phyloP scores from a whole-genome alignment of 2,797 vertebrate genomes.

The Gadopsis marmoratus region DNA sequence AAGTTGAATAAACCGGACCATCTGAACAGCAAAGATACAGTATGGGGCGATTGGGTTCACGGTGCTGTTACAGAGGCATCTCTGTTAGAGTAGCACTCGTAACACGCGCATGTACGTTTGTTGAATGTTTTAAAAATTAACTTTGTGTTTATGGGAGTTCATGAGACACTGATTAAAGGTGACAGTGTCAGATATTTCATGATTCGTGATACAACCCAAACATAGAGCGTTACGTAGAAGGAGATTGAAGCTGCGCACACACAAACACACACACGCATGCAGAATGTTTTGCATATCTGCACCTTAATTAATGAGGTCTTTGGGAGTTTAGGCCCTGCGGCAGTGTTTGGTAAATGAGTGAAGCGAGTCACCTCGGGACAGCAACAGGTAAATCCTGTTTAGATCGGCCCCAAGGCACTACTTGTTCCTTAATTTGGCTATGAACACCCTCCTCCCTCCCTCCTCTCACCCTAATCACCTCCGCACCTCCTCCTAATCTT shows the following conservation, averaged over 20 bases:
- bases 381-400: slow-evolving; percentile 84
- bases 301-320: slow-evolving; percentile 74
- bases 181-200: slow-evolving; percentile 39
- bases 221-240: not conserved
- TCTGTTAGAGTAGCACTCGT: slow-evolving; percentile 40
- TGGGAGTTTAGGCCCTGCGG: slow-evolving; percentile 63
- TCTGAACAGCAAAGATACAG: slow-evolving; percentile 33
- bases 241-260: slow-evolving; percentile 7
- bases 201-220: slow-evolving; percentile 21
- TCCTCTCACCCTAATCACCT: slow-evolving; percentile 63
- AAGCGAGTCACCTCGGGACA: slow-evolving; percentile 69
- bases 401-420: slow-evolving; percentile 69
- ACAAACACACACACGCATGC: slow-evolving; percentile 9
- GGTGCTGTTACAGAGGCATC: slow-evolving; percentile 45
- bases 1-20: slow-evolving; percentile 46
- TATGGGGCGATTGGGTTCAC: slow-evolving; percentile 41
- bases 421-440: slow-evolving; percentile 70
- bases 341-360: slow-evolving; percentile 64
- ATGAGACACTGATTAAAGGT: slow-evolving; percentile 37
- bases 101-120: slow-evolving; percentile 36
- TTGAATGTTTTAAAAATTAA: slow-evolving; percentile 40
- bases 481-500: slow-evolving; percentile 49
- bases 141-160: slow-evolving; percentile 24
- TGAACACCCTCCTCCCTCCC: slow-evolving; percentile 27
- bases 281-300: slow-evolving; percentile 45